These are phyloP conservation scores for Caenorhabditis uteleia DNA, from an alignment of 2,888 invertebrate genomes.

Conservation along the genomic window DNA sequence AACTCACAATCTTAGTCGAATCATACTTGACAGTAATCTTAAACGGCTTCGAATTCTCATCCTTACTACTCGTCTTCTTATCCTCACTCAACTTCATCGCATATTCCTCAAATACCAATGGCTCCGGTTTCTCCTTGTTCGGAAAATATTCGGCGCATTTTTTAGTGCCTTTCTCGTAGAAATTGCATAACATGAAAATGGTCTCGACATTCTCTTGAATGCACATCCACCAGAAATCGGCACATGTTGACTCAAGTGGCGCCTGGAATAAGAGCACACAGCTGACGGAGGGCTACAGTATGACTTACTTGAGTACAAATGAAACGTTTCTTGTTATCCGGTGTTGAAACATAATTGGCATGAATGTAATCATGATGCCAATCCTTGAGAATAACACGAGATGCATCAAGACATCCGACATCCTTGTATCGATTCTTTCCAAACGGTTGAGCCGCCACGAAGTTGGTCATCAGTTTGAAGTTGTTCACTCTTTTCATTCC, in stretches of 20 bases:
- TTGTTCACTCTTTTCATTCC: conserved; percentile 36
- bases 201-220: conserved; percentile 42
- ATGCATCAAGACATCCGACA: conserved; percentile 45
- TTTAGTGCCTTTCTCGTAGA: conserved; percentile 39
- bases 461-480: conserved; percentile 39
- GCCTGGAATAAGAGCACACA: conserved; percentile 20
- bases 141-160: conserved; percentile 45
- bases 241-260: conserved; percentile 45
- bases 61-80: too few relatives aligned
- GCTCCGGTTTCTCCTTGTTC: conserved; percentile 20
- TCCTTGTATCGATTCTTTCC: conserved; percentile 47
- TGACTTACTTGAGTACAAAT: conserved; percentile 52
- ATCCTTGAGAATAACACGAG: conserved; percentile 42
- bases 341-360: conserved; percentile 47
- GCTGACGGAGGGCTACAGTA: too few relatives aligned
- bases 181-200: conserved; percentile 50
- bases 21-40: conserved; percentile 24
- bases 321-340: conserved; percentile 37
- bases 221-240: conserved; percentile 50
- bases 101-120: conserved; percentile 23
- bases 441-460: conserved; percentile 27
- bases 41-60: too few relatives aligned
- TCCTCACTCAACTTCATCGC: conserved; percentile 9
- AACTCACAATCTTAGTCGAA: conserved; percentile 4
- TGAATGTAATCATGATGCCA: conserved; percentile 48